Evolutionary conservation across 2,797 vertebrate species (phyloP).

Genomic region (Acomys russatus): DNA sequence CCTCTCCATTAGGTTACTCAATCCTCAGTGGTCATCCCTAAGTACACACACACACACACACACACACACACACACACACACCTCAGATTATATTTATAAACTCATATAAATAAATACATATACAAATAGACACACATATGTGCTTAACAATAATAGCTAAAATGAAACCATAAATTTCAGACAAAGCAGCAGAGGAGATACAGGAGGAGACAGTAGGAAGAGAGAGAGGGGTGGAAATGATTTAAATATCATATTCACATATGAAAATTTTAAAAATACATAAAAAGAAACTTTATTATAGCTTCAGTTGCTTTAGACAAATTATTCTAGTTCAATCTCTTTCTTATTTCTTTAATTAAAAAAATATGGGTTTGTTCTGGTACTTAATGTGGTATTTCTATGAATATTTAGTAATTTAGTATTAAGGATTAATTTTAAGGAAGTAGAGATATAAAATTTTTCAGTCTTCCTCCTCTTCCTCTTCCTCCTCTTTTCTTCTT

Average conservation of each 20-base stretch:
- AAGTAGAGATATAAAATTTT: conserved; percentile 17
- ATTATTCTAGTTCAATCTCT: not conserved
- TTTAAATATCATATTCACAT: not conserved
- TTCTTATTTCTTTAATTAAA: not conserved
- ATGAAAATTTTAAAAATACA: not conserved
- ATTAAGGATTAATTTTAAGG: conserved; percentile 35
- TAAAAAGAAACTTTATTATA: not conserved
- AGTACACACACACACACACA: not conserved
- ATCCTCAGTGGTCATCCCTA: not conserved
- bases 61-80: not conserved
- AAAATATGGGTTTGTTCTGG: conserved; percentile 24
- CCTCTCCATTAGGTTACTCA: too few species aligned
- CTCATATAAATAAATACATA: not conserved
- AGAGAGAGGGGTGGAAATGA: not conserved
- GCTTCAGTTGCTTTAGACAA: not conserved
- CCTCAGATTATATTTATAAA: not conserved
- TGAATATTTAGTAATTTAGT: conserved; percentile 38
- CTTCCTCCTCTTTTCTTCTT: too few species aligned
- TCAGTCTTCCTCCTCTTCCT: not conserved
- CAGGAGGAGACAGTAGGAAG: not conserved
- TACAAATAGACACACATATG: not conserved
- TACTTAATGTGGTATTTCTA: not conserved
- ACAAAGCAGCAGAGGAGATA: not conserved
- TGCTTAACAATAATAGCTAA: not conserved
- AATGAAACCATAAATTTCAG: not conserved